Evolutionary conservation across 2,113 vertebrate species (phyloP).

Genomic region (Ammodytes marinus): DNA sequence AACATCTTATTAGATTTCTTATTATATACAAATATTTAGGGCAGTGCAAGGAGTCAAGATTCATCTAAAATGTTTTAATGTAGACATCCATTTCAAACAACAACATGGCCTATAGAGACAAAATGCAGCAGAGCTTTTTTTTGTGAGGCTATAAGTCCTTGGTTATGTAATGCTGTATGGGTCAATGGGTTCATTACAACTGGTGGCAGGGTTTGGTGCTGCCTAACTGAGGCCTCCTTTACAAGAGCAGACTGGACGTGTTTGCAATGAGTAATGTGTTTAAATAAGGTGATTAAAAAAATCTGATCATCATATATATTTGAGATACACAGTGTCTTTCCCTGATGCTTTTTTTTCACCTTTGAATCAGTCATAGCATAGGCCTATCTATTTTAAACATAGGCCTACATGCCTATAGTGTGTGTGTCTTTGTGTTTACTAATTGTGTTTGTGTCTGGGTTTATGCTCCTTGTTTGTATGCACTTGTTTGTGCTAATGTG

Average conservation of each 20-base stretch:
- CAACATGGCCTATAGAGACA: background rate
- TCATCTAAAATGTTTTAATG: background rate
- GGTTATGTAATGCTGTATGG: conserved; percentile 46
- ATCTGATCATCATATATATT: too few relatives aligned
- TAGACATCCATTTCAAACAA: background rate
- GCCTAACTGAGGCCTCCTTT: background rate
- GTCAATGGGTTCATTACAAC: conserved; percentile 35
- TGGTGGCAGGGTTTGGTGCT: background rate
- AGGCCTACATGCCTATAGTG: background rate
- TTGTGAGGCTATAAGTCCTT: background rate
- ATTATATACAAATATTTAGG: background rate
- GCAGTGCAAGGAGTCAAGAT: background rate
- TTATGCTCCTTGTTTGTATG: too few relatives aligned
- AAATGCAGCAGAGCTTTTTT: conserved; percentile 4
- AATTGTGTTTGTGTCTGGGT: too few relatives aligned
- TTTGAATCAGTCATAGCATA: background rate
- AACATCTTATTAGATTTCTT: background rate
- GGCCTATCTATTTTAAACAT: background rate
- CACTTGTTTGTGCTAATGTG: too few relatives aligned
- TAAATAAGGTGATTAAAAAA: background rate
- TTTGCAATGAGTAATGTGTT: background rate
- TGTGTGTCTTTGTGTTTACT: too few relatives aligned
- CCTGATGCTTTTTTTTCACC: background rate
- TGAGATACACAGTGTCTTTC: background rate
- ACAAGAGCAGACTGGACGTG: background rate